Evolutionary conservation across 1,140 invertebrate species (phyloP).

Genomic region (Micrasema minimum): DNA sequence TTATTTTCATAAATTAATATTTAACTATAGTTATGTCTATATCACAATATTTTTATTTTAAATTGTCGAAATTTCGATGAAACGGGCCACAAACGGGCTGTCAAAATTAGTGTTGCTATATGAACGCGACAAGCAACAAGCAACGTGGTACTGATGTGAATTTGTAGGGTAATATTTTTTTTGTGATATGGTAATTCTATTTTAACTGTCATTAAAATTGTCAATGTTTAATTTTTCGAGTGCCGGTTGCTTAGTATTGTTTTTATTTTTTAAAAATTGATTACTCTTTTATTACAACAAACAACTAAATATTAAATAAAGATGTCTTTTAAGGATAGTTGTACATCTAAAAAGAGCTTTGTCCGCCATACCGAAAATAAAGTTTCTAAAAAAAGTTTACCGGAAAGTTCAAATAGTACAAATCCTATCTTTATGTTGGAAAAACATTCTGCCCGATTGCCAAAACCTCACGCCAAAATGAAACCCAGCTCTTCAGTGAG

Average conservation of each 20-base stretch:
- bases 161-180: background rate
- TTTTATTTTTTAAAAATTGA: too few relatives aligned
- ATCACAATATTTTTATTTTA: too few relatives aligned
- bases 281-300: too few relatives aligned
- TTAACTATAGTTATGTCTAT: background rate
- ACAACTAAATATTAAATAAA: too few relatives aligned
- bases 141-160: constrained; percentile 11
- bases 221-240: too few relatives aligned
- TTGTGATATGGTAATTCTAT: background rate
- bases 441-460: background rate
- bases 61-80: too few relatives aligned
- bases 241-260: too few relatives aligned
- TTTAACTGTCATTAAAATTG: background rate
- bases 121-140: background rate
- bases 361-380: constrained; percentile 15
- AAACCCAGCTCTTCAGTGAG: background rate
- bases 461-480: background rate
- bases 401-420: background rate
- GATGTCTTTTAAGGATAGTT: background rate
- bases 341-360: constrained; percentile 6
- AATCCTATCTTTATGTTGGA: background rate
- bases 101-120: constrained; percentile 10
- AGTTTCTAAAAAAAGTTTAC: background rate
- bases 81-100: background rate
- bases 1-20: constrained; percentile 16